Base-by-base conservation (phyloP, 2,797 vertebrate species). In the Peromyscus attwateri region DNA sequence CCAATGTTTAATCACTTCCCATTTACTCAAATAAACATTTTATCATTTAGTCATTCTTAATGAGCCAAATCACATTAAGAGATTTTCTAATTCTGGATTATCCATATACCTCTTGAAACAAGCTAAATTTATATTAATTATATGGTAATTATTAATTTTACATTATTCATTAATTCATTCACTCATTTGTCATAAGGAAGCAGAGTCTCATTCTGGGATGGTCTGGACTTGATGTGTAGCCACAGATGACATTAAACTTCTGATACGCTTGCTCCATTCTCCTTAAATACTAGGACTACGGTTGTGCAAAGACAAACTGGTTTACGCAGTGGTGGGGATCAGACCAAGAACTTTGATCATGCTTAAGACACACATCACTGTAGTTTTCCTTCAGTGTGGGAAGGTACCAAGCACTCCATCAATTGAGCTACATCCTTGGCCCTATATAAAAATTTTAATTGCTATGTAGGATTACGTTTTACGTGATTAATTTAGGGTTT, bases 401-500 rank as follows among this genome's bases (percentile, higher is more conserved):
- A n/a, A n/a, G 3, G 16, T 87, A 68, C 40, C 8, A n/a, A 85
- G 43, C 62, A n/a, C 43, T n/a, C 16, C 9, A 21, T 1, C 46
- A 71, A 57, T 14, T 57, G 68, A 87, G 25, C n/a, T 57, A 19
- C 68, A 88, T 88, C 27, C 25, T 40, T 6, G 9, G 52, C 10
- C 57, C 13, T 62, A 40, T 66, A 87, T 34, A 82, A 34, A 49
- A 57, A 23, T 3, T 87, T 87, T 77, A 71, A 91, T 49, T 29
- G 46, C 31, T 57, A 8, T 73, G 16, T 25, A 66, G 2, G 9
- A 77, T 92, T 64, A 71, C 60, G 14, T 81, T 84, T 88, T 77
- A 60, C 87, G 34, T 75, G 37, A 87, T 82, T 46, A 60, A 64
- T 76, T 95, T 93, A 64, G 29, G 6, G 43, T 79, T 95, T 90